A percentile compares a stretch with the other conserved stretches of the same genome.
Conservation (phyloP, 2,797 vertebrate genomes). For the Rhinatrema bivittatum region DNA sequence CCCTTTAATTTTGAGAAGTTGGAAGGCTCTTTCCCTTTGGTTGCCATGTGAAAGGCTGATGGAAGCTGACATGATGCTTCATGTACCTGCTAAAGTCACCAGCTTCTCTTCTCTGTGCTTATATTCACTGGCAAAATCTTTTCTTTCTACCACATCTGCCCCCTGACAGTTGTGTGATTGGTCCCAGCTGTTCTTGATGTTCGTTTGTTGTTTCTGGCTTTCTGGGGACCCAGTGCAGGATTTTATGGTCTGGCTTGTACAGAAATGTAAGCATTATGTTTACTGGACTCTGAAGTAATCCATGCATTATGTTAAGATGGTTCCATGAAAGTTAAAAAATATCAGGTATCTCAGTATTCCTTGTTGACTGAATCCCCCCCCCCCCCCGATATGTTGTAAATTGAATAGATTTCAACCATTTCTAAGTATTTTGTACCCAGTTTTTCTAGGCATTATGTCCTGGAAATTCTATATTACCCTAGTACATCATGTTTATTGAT, state of each 20-base stretch:
- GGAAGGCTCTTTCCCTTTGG: constrained; percentile 30
- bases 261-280: no score
- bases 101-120: constrained; percentile 32
- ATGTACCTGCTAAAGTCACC: constrained; percentile 41
- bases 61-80: constrained; percentile 24
- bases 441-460: no score
- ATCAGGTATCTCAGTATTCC: no score
- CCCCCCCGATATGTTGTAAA: no score
- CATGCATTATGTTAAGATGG: no score
- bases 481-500: no score
- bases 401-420: no score
- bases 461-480: no score
- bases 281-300: no score
- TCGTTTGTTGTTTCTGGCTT: constrained; percentile 23
- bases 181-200: constrained; percentile 33
- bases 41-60: constrained; percentile 36
- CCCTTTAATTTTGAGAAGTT: constrained; percentile 22
- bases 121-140: constrained; percentile 16
- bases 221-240: constrained; percentile 17
- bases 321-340: no score
- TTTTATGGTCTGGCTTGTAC: constrained; percentile 24
- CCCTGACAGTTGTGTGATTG: constrained; percentile 23
- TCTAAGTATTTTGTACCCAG: no score
- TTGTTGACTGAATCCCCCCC: no score
- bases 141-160: constrained; percentile 23